Base-by-base conservation (phyloP, 2,113 vertebrate genomes). In the Xenus cinereus region DNA sequence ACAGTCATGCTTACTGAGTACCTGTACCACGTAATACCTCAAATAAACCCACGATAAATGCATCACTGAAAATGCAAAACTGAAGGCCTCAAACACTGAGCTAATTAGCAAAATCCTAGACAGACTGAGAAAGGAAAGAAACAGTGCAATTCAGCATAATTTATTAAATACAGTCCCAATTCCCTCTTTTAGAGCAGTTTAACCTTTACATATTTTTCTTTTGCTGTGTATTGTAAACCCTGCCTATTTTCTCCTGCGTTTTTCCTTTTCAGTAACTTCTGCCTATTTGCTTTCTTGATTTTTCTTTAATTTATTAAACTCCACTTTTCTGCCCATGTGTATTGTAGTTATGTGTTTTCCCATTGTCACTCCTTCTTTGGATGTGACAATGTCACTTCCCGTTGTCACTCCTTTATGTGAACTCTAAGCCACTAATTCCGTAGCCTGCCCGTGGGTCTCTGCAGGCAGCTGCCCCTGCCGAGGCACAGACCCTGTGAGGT, bases 401-500 rank as follows among this genome's bases (percentile, higher is more conserved):
- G 2, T 77, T 0, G 0, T 74, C 17, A 32, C 20, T 62, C 20
- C 41, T 78, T 68, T 41, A n/a, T 73, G 14, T 1, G 10, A 48
- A 64, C 39, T 59, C 17, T 59, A 67, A 60, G 8, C 5, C 19
- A 14, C 26, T 60, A 27, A 21, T 64, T 81, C 35, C 50, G 12
- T 32, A 60, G 11, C 30, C 39, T 41, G 17, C 14, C 48, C 17
- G 74, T 46, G 33, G 22, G 27, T 76, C 48, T 87, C 53, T 79
- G 19, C 46, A 72, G 57, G 60, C 46, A 84, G 57, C 6, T 69
- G 46, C 27, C 33, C 64, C 23, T 81, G 30, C 35, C 19, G 14
- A 32, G 9, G 37, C n/a, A 78, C 12, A 68, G 33, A 57, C 7
- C 20, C n/a, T 28, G 5, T 7, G 37, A 86, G 20, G 28, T 57